phyloP scores from a whole-genome alignment of 2,888 invertebrate species.

The Pristionchus exspectatus region DNA sequence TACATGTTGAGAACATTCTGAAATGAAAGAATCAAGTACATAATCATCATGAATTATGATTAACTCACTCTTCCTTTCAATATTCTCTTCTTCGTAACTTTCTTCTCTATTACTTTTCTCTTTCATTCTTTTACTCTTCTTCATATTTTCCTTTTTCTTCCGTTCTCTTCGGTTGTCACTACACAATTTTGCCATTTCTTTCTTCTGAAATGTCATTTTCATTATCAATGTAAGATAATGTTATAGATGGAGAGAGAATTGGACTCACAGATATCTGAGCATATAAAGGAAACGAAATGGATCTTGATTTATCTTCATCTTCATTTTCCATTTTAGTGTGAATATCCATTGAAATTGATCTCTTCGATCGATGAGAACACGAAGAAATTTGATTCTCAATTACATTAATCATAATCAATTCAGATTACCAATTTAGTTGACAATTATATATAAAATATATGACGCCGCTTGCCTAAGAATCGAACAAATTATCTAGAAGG shows the following conservation, averaged over 20 bases:
- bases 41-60: not conserved
- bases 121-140: conserved; percentile 13
- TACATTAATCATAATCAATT: not conserved
- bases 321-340: not conserved
- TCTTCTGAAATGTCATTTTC: conserved; percentile 33
- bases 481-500: no score
- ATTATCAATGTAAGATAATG: not conserved
- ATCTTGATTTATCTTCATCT: not conserved
- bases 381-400: not conserved
- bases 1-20: conserved; percentile 34
- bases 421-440: not conserved
- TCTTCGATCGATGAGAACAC: not conserved
- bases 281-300: conserved; percentile 42
- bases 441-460: not conserved
- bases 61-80: conserved; percentile 6
- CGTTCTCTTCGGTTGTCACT: not conserved
- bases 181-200: conserved; percentile 45
- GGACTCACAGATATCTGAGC: conserved; percentile 48
- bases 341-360: not conserved
- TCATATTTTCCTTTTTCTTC: not conserved
- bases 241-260: not conserved
- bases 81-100: not conserved
- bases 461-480: no score
- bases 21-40: not conserved
- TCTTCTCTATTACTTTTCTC: conserved; percentile 6